A percentile compares a stretch with the other conserved stretches of the same genome.
phyloP scores from a whole-genome alignment of 2,888 invertebrate genomes.

The Eumerus sabulonum region DNA sequence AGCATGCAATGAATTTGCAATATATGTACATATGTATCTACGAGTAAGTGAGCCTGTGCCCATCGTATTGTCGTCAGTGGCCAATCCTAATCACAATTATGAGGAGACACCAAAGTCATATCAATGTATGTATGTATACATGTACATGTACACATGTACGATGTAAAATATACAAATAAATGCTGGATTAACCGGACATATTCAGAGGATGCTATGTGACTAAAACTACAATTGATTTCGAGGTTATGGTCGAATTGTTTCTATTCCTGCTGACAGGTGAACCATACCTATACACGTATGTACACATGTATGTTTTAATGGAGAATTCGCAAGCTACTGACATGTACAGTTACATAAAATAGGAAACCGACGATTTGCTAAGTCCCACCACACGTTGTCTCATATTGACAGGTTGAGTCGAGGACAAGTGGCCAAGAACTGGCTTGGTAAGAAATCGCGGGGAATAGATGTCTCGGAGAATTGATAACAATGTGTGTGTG shows the following conservation, averaged over 20 bases:
- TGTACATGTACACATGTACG: no score
- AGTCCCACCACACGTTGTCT: conserved; percentile 1
- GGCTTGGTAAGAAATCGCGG: background rate
- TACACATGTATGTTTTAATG: conserved; percentile 62
- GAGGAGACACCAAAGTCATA: no score
- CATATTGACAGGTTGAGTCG: conserved; percentile 15
- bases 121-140: background rate
- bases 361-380: conserved; percentile 29
- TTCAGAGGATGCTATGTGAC: conserved; percentile 55
- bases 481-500: no score
- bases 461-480: no score
- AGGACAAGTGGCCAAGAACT: background rate
- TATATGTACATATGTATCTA: no score
- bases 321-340: conserved; percentile 51
- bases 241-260: conserved; percentile 50
- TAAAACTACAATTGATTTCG: conserved; percentile 34
- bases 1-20: no score
- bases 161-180: no score
- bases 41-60: no score
- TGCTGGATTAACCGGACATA: conserved; percentile 35
- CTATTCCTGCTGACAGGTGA: conserved; percentile 65
- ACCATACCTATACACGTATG: no score
- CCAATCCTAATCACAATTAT: no score
- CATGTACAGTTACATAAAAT: conserved; percentile 35
- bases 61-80: no score